Evolutionary conservation across 1,140 invertebrate genomes (phyloP).

Genomic region (Brachionus angularis): DNA sequence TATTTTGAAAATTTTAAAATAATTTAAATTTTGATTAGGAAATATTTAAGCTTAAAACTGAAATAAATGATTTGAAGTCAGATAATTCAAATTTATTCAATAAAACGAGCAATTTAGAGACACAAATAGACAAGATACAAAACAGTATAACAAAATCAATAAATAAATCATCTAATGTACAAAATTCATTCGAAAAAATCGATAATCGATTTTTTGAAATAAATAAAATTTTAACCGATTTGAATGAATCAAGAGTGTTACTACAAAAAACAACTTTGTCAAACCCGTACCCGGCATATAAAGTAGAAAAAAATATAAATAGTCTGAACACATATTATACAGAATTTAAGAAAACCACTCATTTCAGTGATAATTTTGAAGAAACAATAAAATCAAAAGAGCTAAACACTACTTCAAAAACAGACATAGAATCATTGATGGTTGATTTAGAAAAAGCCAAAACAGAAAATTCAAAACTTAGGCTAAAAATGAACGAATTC

Average conservation of each 20-base stretch:
- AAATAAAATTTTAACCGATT: slow-evolving; percentile 25
- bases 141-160: slow-evolving; percentile 3
- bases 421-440: background rate
- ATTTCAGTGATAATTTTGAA: background rate
- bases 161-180: background rate
- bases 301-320: background rate
- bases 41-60: background rate
- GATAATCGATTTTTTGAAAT: slow-evolving; percentile 37
- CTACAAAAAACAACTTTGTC: background rate
- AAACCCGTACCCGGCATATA: background rate
- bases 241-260: slow-evolving; percentile 28
- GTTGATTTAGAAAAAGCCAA: background rate
- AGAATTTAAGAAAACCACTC: too few relatives aligned
- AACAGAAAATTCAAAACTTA: background rate
- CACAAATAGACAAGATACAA: slow-evolving; percentile 9
- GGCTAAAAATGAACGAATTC: background rate
- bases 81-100: slow-evolving; percentile 4
- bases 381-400: background rate
- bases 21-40: background rate
- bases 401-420: too few relatives aligned
- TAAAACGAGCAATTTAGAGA: slow-evolving; percentile 2
- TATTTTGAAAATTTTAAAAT: background rate
- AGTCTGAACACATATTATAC: background rate
- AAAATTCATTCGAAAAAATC: slow-evolving; percentile 30
- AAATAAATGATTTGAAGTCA: slow-evolving; percentile 5